phyloP scores from a whole-genome alignment of 1,140 invertebrate genomes.

The Megalopta genalis region DNA sequence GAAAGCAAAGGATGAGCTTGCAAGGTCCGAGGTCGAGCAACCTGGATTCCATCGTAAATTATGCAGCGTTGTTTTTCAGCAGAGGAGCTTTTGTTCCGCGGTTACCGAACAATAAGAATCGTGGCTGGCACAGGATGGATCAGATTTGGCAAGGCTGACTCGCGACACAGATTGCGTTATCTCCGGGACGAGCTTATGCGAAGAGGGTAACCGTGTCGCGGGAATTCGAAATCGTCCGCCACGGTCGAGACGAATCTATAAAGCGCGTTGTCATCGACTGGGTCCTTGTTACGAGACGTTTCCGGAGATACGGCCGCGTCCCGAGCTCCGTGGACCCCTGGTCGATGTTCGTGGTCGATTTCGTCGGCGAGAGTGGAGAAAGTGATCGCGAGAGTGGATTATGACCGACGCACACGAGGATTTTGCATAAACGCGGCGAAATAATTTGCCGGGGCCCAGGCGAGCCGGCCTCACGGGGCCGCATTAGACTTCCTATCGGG shows the following conservation, averaged over 20 bases:
- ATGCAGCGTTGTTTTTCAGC: no score
- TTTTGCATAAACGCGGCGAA: slow-evolving; percentile 55
- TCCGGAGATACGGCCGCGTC: neutral
- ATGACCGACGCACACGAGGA: slow-evolving; percentile 31
- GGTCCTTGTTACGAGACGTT: neutral
- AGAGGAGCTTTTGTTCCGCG: no score
- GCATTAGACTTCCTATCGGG: slow-evolving; percentile 72
- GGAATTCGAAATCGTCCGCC: no score
- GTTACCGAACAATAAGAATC: no score
- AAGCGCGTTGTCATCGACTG: neutral
- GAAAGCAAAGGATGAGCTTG: no score
- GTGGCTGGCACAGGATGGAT: no score
- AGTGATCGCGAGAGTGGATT: slow-evolving; percentile 17
- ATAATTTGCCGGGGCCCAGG: slow-evolving; percentile 33
- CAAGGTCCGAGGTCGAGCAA: no score
- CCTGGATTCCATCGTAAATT: no score
- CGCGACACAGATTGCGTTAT: no score
- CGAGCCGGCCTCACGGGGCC: neutral
- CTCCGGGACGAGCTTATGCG: no score
- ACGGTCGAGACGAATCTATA: neutral
- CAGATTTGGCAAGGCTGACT: no score
- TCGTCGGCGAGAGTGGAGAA: neutral
- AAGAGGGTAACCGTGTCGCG: no score
- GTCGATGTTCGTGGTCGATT: slow-evolving; percentile 6
- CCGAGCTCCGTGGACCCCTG: neutral